phyloP scores from a whole-genome alignment of 2,797 vertebrate genomes.

The Gallinago solitaria region DNA sequence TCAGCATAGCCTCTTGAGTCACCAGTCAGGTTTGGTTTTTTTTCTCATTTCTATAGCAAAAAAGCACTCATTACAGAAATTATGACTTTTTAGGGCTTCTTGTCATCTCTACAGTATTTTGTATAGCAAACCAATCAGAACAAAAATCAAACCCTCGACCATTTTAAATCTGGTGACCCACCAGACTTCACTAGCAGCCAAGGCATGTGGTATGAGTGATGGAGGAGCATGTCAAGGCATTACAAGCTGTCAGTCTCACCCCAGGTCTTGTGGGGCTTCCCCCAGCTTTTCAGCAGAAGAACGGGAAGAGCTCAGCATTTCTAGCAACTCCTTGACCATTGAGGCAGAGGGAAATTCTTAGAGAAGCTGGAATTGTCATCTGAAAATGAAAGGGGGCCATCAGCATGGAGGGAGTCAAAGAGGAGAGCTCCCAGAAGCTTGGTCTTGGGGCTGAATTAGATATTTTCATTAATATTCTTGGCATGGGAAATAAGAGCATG shows the following conservation, averaged over 20 bases:
- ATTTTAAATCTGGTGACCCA: neutral
- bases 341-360: neutral
- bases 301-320: accelerated
- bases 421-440: neutral
- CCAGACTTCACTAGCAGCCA: neutral
- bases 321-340: neutral
- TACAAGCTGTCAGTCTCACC: neutral
- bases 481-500: neutral
- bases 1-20: neutral
- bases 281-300: neutral
- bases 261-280: neutral
- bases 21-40: neutral
- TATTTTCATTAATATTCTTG: neutral
- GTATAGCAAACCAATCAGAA: neutral
- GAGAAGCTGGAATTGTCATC: neutral
- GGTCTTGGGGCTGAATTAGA: neutral
- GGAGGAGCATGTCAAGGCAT: accelerated
- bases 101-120: neutral
- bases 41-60: neutral
- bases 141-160: neutral
- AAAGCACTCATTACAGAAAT: neutral
- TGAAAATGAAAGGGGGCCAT: neutral
- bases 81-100: neutral
- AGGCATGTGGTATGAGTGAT: neutral
- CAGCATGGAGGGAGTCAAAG: neutral